Evolutionary conservation across 2,888 invertebrate genomes (phyloP), one percentile per base, ranked within the genome.

Genomic region (Anorthoa munda): DNA sequence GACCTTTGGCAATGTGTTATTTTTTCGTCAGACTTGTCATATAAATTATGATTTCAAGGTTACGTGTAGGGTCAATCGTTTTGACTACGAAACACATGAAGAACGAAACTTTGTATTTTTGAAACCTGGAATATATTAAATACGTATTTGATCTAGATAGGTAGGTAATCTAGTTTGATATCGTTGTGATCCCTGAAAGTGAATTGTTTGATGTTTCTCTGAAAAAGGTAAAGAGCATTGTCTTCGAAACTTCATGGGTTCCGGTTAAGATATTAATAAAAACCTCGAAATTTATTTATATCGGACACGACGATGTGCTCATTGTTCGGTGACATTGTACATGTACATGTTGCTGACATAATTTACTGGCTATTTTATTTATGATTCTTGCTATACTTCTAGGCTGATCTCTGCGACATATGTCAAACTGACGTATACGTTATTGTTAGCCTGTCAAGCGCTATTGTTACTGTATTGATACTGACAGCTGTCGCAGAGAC

Each of bases 241-340:
- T 17, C 18, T 7, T 50, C 18, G 23, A 60, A 9, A 45, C 31
- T 61, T 66, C 56, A 61, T 21, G n/a, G 68, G 68, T 65, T 74
- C 66, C 55, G 72, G 73, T 78, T 60, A 68, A 78, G 50, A 56
- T 78, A 75, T 75, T 69, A 75, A 75, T 79, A 75, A 79, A 75
- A 64, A 66, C 61, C 79, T 79, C 63, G 59, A 79, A 58, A 69
- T 79, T 50, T 79, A 79, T 79, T 79, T 79, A 71, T 79, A 71
- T 64, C 79, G 21, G 17, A 48, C 58, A 56, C 71, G 61, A 66
- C 61, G 56, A 61, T 65, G 67, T 73, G 66, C 70, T 75, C 75
- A 79, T 79, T 79, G 79, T 75, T 79, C 75, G 51, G 66, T 64
- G 75, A 75, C 66, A 79, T 64, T 66, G 79, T 79, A 70, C 65